Base-by-base conservation (phyloP, 37 sponge, comb jelly and placozoan genomes). In the Ephydatia muelleri region DNA sequence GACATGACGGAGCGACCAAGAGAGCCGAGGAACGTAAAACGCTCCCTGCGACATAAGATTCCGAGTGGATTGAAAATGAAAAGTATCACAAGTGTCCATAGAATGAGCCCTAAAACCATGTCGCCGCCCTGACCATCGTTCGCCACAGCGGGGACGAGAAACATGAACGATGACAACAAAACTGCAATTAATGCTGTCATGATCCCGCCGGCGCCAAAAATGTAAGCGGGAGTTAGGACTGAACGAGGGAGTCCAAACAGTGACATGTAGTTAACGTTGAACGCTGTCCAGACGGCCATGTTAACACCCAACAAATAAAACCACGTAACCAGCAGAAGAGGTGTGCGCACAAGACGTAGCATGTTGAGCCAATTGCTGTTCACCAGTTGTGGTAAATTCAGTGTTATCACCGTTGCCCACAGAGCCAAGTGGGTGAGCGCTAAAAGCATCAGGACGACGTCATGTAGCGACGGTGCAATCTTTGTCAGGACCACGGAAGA, bases 1-100 rank as follows among this genome's bases (percentile, higher is more conserved):
- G 99, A 91, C 25, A 90, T 83, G 34, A 94, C 40, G 30, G 95
- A 85, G 19, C 97, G 93, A 23, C 92, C 72, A n/a, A 76, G 29
- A 34, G 83, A 77, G n/a, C 69, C 26, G 25, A 95, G 22, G 13
- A 91, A 65, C 3, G 81, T 64, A 38, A 88, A 78, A 11, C 95
- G 83, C 13, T 75, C 87, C 66, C 76, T 85, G 33, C 90, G 80
- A 28, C 65, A 38, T 38, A 87, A 81, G 26, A 73, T 9, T n/a
- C 84, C 86, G 29, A 84, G 29, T 3, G 95, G 95, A 43, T 89
- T 86, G 75, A 91, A 38, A 22, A 95, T 57, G 34, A 89, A 87
- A 2, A 73, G 73, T 8, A 89, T 19, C 33, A 89, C 31, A 6
- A 75, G 14, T 3, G 82, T 38, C 90, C 92, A 91, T 85, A 91